Evolutionary conservation across 2,113 vertebrate genomes (phyloP), one percentile per base, ranked within the genome.

Genomic region (Nibea coibor): DNA sequence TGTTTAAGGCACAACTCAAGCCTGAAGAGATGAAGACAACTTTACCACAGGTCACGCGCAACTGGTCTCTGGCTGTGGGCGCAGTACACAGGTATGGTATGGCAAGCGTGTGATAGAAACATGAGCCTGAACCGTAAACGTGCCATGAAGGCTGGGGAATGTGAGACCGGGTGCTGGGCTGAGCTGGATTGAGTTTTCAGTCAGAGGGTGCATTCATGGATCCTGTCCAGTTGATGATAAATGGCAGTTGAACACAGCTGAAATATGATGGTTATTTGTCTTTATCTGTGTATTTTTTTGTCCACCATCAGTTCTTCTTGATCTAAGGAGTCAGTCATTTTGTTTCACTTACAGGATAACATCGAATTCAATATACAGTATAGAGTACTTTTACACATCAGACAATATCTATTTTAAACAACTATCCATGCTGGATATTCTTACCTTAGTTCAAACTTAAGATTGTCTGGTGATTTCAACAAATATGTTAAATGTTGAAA

Each of bases 51-150:
- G 56, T 92, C 75, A 63, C 58, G 45, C 62, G 66, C 87, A 89
- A 75, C 74, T 86, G 81, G 22, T 87, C 47, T 61, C 17, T 15
- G 63, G 51, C 78, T 89, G 78, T 39, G 76, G 72, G 47, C 2
- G 64, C 71, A 76, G 85, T 61, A 83, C 86, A 88, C 89, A 89
- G 90, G 91, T 91, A 88, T 84, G 89, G 89, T 84, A 90, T 88
- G 78, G 85, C 80, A 82, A 63, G 87, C 85, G 65, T 79, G 90
- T 88, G 88, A 92, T 83, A 72, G 91, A 89, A 92, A 94, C 83
- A 85, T 43, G 89, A 94, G 81, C 84, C 79, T 15, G 68, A 31
- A 79, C 79, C 67, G 56, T 88, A 90, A 94, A 94, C 79, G 79
- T 85, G 84, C 75, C 91, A 91, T 84, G 83, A 90, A 88, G 87